These are phyloP conservation scores for Sialia sialis DNA, from an alignment of 2,113 vertebrate genomes.

Conservation along the genomic window DNA sequence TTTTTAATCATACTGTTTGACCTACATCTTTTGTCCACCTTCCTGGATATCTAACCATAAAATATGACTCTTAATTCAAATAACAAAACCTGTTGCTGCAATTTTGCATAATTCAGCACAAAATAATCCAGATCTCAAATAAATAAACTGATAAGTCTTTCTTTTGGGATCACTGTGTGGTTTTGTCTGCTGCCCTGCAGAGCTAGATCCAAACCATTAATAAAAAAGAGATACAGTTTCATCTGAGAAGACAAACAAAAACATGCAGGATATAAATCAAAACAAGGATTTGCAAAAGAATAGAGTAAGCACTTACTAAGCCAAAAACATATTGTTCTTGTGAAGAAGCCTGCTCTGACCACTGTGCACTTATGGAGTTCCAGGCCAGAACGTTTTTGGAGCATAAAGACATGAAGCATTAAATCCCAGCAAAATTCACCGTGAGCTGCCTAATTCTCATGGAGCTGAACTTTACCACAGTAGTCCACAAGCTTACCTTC, in stretches of 20 bases:
- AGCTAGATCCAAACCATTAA: neutral
- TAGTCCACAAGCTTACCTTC: neutral
- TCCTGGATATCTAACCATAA: neutral
- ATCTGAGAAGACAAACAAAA: constrained; percentile 31
- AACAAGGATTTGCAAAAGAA: neutral
- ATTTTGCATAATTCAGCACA: neutral
- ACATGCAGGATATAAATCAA: neutral
- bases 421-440: neutral
- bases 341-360: neutral
- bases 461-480: neutral
- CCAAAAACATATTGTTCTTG: constrained; percentile 39
- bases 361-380: neutral
- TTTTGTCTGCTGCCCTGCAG: neutral
- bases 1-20: constrained; percentile 29
- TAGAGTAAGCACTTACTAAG: neutral
- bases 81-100: neutral
- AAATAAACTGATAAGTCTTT: neutral
- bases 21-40: neutral
- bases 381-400: neutral
- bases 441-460: neutral
- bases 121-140: neutral
- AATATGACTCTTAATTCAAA: neutral
- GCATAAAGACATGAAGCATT: neutral
- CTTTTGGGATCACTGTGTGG: neutral
- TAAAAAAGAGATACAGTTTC: neutral